Evolutionary conservation across 2,113 vertebrate genomes (phyloP).

Genomic region (Macrotus californicus): DNA sequence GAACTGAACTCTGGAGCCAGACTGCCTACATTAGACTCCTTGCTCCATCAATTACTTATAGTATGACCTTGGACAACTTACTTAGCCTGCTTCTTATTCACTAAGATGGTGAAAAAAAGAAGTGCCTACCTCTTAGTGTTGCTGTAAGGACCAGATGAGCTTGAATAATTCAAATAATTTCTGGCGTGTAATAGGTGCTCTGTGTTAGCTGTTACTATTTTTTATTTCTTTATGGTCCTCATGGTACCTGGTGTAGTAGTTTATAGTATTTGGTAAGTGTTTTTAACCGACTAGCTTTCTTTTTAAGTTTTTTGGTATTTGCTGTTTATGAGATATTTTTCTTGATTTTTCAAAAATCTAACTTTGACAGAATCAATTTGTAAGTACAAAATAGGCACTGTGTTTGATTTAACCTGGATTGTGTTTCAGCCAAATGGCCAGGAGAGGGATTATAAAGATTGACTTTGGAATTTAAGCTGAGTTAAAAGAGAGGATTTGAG

Average conservation of each 20-base stretch:
- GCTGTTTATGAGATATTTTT: not conserved
- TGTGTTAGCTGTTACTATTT: not conserved
- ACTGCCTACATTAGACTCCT: not conserved
- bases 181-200: not conserved
- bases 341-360: not conserved
- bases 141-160: not conserved
- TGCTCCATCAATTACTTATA: not conserved
- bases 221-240: not conserved
- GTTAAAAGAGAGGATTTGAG: not conserved
- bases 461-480: not conserved
- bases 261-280: not conserved
- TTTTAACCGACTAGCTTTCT: not conserved
- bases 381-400: not conserved
- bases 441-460: not conserved
- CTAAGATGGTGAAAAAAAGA: not conserved
- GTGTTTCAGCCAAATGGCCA: not conserved
- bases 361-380: not conserved
- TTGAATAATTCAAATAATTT: not conserved
- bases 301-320: conserved; percentile 2
- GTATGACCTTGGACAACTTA: not conserved
- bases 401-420: not conserved
- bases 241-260: not conserved
- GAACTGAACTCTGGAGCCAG: not conserved
- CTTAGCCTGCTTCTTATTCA: not conserved
- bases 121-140: not conserved